These are phyloP conservation scores for Hydractinia symbiolongicarpus DNA, from an alignment of 30 jellyfish, hydroid and myxozoan genomes.

Conservation along the genomic window DNA sequence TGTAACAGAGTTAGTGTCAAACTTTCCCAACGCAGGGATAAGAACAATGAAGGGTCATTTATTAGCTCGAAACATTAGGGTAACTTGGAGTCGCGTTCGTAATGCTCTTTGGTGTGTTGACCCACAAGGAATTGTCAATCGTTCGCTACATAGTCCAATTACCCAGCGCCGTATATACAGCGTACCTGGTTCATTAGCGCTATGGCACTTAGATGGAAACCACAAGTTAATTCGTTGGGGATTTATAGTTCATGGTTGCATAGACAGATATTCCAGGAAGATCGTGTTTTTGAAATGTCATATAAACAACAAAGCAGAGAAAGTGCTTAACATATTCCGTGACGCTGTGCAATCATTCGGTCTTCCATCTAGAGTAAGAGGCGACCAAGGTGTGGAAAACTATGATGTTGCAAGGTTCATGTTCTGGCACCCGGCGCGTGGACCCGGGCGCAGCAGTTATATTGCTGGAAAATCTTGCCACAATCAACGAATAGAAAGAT, in stretches of 20 bases:
- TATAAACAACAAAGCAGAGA: conserved; percentile 22
- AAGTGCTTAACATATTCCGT: conserved; percentile 25
- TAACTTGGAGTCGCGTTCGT: conserved; percentile 11
- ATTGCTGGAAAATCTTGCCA: conserved; percentile 27
- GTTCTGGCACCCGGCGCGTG: conserved; percentile 27
- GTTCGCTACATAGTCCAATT: background rate
- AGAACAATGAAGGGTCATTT: conserved; percentile 24
- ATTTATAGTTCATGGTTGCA: conserved; percentile 40
- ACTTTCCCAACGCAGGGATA: conserved; percentile 23
- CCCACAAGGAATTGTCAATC: conserved; percentile 13
- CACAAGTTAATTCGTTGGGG: conserved; percentile 41
- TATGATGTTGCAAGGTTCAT: conserved; percentile 37
- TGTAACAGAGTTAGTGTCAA: too few relatives aligned
- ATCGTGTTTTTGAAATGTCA: conserved; percentile 22
- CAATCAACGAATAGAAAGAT: conserved; percentile 23
- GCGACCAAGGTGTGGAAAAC: conserved; percentile 48
- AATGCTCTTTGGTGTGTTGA: conserved; percentile 9
- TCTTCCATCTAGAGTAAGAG: conserved; percentile 42
- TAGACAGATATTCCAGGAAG: conserved; percentile 36
- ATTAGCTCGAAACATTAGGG: conserved; percentile 9
- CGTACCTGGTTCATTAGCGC: conserved; percentile 36
- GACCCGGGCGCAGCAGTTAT: conserved; percentile 29
- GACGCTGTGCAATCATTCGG: conserved; percentile 20
- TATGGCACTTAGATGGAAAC: conserved; percentile 45
- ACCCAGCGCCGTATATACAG: conserved; percentile 23